Evolutionary conservation across 2,113 vertebrate species (phyloP).

Genomic region (Aphyosemion australe): DNA sequence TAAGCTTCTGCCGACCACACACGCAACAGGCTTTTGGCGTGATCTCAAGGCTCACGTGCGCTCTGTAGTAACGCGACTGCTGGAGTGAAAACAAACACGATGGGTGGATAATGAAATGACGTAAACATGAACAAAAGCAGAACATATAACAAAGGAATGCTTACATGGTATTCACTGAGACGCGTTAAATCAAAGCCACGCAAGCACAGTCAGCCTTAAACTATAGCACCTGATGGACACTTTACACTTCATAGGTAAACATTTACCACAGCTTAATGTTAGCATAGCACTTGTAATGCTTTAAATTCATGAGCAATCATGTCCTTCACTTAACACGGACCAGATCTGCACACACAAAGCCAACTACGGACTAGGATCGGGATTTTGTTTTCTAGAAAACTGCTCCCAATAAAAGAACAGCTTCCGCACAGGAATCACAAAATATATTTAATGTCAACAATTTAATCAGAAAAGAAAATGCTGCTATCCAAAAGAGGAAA

Average conservation of each 20-base stretch:
- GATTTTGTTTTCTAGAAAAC: background rate
- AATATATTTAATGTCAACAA: too few relatives aligned
- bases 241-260: slow-evolving; percentile 16
- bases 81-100: slow-evolving; percentile 30
- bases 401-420: too few relatives aligned
- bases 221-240: slow-evolving; percentile 28
- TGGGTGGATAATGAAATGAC: slow-evolving; percentile 16
- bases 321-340: slow-evolving; percentile 7
- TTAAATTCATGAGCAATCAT: slow-evolving; percentile 8
- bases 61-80: background rate
- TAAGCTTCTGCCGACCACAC: slow-evolving; percentile 62
- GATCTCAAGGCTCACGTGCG: slow-evolving; percentile 60
- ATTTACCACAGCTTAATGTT: slow-evolving; percentile 17
- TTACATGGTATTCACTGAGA: slow-evolving; percentile 25
- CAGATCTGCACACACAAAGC: background rate
- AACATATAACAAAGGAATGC: slow-evolving; percentile 29
- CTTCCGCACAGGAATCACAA: too few relatives aligned
- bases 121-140: slow-evolving; percentile 45
- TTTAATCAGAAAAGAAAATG: too few relatives aligned
- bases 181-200: slow-evolving; percentile 38
- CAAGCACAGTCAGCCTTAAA: slow-evolving; percentile 5
- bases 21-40: slow-evolving; percentile 57
- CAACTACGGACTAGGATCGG: background rate
- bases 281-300: slow-evolving; percentile 32
- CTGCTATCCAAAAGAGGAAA: too few relatives aligned